Base-by-base conservation (phyloP, 2,797 vertebrate genomes). In the Macropus fuliginosus region DNA sequence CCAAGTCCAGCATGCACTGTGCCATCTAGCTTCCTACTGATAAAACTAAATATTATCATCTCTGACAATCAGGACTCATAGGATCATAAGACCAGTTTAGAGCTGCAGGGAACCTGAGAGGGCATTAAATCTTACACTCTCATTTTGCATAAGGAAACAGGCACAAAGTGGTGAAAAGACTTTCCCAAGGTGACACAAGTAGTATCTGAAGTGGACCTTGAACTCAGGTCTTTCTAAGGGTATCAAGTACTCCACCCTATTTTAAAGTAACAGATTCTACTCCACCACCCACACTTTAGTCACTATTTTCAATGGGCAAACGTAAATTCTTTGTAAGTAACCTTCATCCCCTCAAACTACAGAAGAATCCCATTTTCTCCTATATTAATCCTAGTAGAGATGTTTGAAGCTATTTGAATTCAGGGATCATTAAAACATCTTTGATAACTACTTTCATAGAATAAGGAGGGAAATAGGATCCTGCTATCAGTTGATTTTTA, bases 191-290 rank as follows among this genome's bases (percentile, higher is more conserved):
- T n/a, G 11, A 9, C 62, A 66, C 34, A n/a, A 13, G n/a, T 18
- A n/a, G 14, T 18, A 66, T 66, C 5, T n/a, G 34, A 66, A n/a
- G 34, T n/a, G 62, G 34, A 66, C 29, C 4, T 31, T 29, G 10
- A 59, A 6, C 34, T 34, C 34, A n/a, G 34, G 62, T 66, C 14
- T 66, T 66, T n/a, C 34, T 66, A 34, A n/a, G 14, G 54, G 0
- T 18, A 81, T 9, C 59, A 55, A 92, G 54, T 87, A 93, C 92
- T 34, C 93, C 92, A 62, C 8, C 92, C 14, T 97, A 90, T 96
- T 29, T 95, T 56, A 57, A 96, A 97, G n/a, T 1, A 90, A 96
- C 40, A 40, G 0, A 62, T 46, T 81, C 21, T 46, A 46, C 40
- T 8, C 24, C 2, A 0, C 40, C n/a, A 27, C 8, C 21, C 1